Conservation (phyloP, 2,797 vertebrate species). For the Simalia tracyae region DNA sequence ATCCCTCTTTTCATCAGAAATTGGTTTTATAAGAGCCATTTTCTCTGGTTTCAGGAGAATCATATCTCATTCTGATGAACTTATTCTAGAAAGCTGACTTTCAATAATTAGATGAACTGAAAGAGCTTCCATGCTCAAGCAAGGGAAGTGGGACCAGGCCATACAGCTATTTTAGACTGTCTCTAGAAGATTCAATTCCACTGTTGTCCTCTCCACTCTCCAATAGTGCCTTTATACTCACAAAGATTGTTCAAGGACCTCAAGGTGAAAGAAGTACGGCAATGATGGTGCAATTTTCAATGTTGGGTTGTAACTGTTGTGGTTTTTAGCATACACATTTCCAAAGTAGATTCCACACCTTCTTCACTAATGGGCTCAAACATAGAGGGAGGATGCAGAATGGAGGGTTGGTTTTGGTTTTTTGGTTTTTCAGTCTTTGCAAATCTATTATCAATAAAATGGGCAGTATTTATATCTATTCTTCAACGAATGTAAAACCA, state of each 20-base stretch:
- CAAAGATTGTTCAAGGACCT: background rate
- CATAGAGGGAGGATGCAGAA: background rate
- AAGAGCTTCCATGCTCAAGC: background rate
- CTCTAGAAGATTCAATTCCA: background rate
- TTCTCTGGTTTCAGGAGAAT: background rate
- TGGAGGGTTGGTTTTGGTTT: background rate
- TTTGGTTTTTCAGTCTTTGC: background rate
- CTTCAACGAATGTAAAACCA: no score
- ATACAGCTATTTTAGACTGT: background rate
- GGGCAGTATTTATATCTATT: no score
- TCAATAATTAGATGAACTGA: background rate
- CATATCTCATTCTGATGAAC: constrained; percentile 2
- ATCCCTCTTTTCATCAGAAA: background rate
- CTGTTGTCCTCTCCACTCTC: background rate
- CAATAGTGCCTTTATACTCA: background rate
- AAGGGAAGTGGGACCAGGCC: background rate
- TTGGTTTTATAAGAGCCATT: constrained; percentile 34
- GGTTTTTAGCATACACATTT: background rate
- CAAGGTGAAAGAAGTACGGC: background rate
- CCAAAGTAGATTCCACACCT: no score
- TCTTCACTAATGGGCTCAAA: background rate
- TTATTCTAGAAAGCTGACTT: background rate
- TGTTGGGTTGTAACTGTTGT: no score
- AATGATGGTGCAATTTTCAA: no score
- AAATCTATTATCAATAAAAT: background rate